These are phyloP conservation scores for Drosophila prostipennis DNA, from an alignment of 2,888 invertebrate species.

Conservation along the genomic window DNA sequence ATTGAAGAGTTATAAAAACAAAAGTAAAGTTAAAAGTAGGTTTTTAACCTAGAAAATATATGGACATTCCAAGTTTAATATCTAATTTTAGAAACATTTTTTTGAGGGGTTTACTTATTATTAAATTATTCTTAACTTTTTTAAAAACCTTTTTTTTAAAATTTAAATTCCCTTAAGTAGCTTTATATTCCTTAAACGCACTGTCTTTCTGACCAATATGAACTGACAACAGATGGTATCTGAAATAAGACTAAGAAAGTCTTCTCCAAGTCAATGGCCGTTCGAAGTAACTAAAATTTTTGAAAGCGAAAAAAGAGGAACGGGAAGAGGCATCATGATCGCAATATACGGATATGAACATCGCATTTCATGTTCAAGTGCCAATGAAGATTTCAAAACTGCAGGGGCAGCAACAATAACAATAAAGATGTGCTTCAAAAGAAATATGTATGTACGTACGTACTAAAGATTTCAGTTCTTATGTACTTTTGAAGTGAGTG, in stretches of 20 bases:
- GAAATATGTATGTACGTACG: not conserved
- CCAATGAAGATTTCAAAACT: constrained; percentile 51
- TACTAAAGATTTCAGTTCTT: not conserved
- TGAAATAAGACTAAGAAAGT: not conserved
- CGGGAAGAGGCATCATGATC: constrained; percentile 7
- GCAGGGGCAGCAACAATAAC: constrained; percentile 24
- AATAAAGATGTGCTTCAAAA: constrained; percentile 12
- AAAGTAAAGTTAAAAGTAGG: too few relatives aligned
- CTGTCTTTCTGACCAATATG: constrained; percentile 12
- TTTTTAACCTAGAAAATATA: too few relatives aligned
- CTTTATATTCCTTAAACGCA: not conserved
- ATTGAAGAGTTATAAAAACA: too few relatives aligned
- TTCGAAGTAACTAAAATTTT: constrained; percentile 4
- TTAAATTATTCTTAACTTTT: too few relatives aligned
- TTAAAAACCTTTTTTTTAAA: too few relatives aligned
- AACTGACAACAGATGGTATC: constrained; percentile 15
- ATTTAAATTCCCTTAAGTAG: too few relatives aligned
- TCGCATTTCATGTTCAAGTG: constrained; percentile 37
- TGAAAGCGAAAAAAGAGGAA: not conserved
- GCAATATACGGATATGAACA: constrained; percentile 2
- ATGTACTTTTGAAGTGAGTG: constrained; percentile 16
- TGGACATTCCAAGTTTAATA: too few relatives aligned
- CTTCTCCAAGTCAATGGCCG: constrained; percentile 16
- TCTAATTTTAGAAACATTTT: too few relatives aligned
- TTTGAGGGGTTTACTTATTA: too few relatives aligned